phyloP scores from a whole-genome alignment of 2,888 invertebrate species.

The Trichacis sp. region DNA sequence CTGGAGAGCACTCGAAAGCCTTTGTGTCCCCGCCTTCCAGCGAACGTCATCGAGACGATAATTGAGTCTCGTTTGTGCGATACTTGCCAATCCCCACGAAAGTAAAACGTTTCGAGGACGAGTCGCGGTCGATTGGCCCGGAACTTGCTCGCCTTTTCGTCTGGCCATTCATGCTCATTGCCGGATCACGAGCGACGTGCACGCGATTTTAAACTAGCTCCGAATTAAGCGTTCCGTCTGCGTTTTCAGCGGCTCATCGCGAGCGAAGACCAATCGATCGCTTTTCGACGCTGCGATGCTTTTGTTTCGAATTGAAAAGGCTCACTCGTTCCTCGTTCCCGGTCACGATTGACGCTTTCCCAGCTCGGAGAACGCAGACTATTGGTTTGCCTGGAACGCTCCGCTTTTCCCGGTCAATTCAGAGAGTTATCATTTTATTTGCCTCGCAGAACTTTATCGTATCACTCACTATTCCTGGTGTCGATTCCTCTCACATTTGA shows the following conservation, averaged over 20 bases:
- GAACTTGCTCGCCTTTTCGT: constrained; percentile 23
- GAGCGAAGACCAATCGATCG: constrained; percentile 43
- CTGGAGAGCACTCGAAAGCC: not conserved
- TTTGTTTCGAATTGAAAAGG: constrained; percentile 37
- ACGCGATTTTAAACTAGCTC: constrained; percentile 42
- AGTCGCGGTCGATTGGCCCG: constrained; percentile 20
- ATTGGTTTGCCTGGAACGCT: constrained; percentile 18
- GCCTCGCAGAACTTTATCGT: constrained; percentile 26
- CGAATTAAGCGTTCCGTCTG: constrained; percentile 37
- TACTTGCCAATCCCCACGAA: not conserved
- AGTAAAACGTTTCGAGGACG: constrained; percentile 8
- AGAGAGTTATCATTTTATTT: constrained; percentile 28
- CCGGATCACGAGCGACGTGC: constrained; percentile 21
- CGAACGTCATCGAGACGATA: not conserved
- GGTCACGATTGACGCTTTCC: constrained; percentile 19
- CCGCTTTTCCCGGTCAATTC: constrained; percentile 15
- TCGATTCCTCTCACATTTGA: not conserved
- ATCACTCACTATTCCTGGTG: constrained; percentile 14
- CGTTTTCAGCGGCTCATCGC: constrained; percentile 37
- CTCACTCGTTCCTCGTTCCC: constrained; percentile 20
- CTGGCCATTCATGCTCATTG: constrained; percentile 25
- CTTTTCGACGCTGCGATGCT: constrained; percentile 37
- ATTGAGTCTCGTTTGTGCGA: not conserved
- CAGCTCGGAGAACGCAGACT: constrained; percentile 18
- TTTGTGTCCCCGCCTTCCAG: not conserved